These are phyloP conservation scores for Gasterosteus aculeatus DNA, from an alignment of 2,113 vertebrate genomes.

Conservation along the genomic window DNA sequence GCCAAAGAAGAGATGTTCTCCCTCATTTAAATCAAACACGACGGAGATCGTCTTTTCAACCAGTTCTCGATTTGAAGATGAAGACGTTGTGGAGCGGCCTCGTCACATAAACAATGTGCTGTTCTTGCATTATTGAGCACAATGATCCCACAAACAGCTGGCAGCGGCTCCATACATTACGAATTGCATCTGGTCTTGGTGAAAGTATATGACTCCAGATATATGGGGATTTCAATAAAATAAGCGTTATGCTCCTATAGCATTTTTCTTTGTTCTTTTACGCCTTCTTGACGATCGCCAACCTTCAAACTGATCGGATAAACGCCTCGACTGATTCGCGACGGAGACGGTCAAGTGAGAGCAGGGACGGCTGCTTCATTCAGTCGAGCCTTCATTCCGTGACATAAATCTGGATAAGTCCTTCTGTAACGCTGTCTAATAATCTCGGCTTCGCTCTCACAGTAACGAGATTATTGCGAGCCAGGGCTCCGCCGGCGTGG, in stretches of 20 bases:
- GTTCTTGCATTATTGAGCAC: not conserved
- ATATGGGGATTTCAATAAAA: constrained; percentile 39
- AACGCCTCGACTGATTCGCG: constrained; percentile 21
- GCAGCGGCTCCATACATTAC: constrained; percentile 50
- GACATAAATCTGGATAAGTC: constrained; percentile 67
- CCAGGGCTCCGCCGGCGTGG: constrained; percentile 50
- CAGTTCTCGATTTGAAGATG: constrained; percentile 1
- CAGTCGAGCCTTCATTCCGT: constrained; percentile 54
- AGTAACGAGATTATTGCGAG: constrained; percentile 74
- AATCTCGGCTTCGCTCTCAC: constrained; percentile 58
- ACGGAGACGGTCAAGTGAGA: constrained; percentile 23
- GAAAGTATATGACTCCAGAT: constrained; percentile 30
- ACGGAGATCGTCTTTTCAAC: not conserved
- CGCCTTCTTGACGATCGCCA: constrained; percentile 26
- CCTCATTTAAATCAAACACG: constrained; percentile 4
- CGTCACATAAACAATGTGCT: constrained; percentile 9
- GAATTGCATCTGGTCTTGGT: constrained; percentile 63
- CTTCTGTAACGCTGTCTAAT: constrained; percentile 59
- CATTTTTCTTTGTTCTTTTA: constrained; percentile 30
- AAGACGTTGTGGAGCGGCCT: not conserved
- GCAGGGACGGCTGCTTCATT: constrained; percentile 37
- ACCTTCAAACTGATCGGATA: constrained; percentile 41
- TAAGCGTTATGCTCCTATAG: constrained; percentile 40
- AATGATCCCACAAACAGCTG: constrained; percentile 48
- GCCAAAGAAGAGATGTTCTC: constrained; percentile 5